Evolutionary conservation across 1,140 invertebrate species (phyloP), one percentile per base, ranked within the genome.

Genomic region (Odontomachus brunneus): DNA sequence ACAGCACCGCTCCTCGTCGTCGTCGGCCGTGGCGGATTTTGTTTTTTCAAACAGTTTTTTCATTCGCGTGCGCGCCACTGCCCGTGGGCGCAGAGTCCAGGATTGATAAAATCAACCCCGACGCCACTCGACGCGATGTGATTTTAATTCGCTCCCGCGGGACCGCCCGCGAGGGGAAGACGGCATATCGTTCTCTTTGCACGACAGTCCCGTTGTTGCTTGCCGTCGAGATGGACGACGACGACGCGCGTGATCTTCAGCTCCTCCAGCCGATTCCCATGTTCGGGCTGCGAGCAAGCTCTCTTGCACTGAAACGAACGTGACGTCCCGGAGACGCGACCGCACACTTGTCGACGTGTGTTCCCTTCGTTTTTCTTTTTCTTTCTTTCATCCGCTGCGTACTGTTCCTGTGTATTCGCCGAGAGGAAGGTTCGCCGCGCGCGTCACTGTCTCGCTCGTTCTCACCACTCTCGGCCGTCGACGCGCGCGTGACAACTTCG

Each of bases 401-500:
- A n/a, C n/a, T n/a, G n/a, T n/a, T n/a, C n/a, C n/a, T n/a, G n/a
- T n/a, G n/a, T n/a, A n/a, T n/a, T n/a, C n/a, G n/a, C n/a, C n/a
- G n/a, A n/a, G n/a, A n/a, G n/a, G n/a, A n/a, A n/a, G n/a, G n/a
- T n/a, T n/a, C n/a, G n/a, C n/a, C n/a, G n/a, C n/a, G n/a, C n/a
- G n/a, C n/a, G n/a, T n/a, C n/a, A n/a, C n/a, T n/a, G n/a, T n/a
- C n/a, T n/a, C n/a, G n/a, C n/a, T n/a, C n/a, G n/a, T n/a, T n/a
- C n/a, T n/a, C n/a, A n/a, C n/a, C n/a, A n/a, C n/a, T n/a, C n/a
- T n/a, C n/a, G n/a, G n/a, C n/a, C n/a, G n/a, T n/a, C n/a, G 33
- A 26, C 19, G 49, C 51, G 59, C 53, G 74, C 73, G 51, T 48
- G 55, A 78, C 71, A 78, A 66, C 62, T 75, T 78, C 3, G 38